Conservation (phyloP, 2,888 invertebrate species). For the Hypomecis atomaria region DNA sequence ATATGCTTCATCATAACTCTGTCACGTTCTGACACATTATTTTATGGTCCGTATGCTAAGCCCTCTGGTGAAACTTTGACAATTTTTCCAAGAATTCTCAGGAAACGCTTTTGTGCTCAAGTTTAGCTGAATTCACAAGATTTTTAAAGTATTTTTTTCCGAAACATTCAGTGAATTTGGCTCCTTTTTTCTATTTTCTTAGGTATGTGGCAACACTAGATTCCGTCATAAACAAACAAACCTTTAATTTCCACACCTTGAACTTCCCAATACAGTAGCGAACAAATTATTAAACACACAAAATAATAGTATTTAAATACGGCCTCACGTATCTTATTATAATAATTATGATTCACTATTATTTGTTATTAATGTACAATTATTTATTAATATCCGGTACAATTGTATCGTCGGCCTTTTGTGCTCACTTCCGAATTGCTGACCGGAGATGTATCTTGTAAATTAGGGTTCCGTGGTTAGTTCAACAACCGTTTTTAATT, state of each 20-base stretch:
- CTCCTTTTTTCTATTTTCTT: too few relatives aligned
- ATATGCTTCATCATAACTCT: too few relatives aligned
- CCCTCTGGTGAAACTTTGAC: too few relatives aligned
- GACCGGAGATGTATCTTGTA: conserved; percentile 12
- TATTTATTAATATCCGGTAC: conserved; percentile 29
- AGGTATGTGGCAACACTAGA: neutral
- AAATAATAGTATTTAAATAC: conserved; percentile 30
- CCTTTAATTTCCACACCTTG: conserved; percentile 26
- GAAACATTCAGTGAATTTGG: too few relatives aligned
- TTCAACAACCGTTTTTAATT: neutral
- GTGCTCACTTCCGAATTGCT: conserved; percentile 24
- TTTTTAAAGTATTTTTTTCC: too few relatives aligned
- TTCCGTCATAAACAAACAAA: neutral
- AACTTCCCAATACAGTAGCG: conserved; percentile 31
- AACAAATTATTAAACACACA: conserved; percentile 25
- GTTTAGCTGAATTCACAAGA: too few relatives aligned
- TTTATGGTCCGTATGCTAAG: too few relatives aligned
- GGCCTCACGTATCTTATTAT: conserved; percentile 26
- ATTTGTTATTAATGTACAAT: conserved; percentile 26
- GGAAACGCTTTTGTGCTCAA: too few relatives aligned
- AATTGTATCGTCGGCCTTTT: conserved; percentile 30
- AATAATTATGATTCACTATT: conserved; percentile 25
- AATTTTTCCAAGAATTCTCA: too few relatives aligned
- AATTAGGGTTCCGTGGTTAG: conserved; percentile 8
- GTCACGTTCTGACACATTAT: too few relatives aligned